Base-by-base conservation (phyloP, 2,113 vertebrate genomes). In the Sitta europaea region DNA sequence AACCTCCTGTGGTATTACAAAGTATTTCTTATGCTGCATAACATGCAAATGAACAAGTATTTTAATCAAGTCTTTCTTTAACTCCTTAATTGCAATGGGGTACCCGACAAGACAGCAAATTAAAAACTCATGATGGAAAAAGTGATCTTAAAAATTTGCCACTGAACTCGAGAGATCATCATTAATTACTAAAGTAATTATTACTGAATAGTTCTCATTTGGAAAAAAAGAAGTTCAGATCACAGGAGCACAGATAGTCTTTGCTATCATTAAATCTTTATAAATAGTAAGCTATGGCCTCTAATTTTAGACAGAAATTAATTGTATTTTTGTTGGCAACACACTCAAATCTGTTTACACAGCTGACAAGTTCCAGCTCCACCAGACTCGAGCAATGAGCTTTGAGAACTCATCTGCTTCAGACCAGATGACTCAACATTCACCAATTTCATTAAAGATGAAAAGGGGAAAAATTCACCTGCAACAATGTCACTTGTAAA, bases 291-390 rank as follows among this genome's bases (percentile, higher is more conserved):
- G 96, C 96, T 94, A 80, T 70, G 96, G 96, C 87, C 96, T 95
- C 97, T 86, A 96, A 97, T 98, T 97, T 98, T 98, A 96, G 96
- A 97, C 95, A 98, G 97, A 98, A 98, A 98, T 98, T 98, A 98
- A 98, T 98, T 98, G 97, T 98, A 98, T 97, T 98, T 98, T 98
- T 96, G 97, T 97, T 98, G 98, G 97, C 98, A 98, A 98, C 97
- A 97, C 97, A 96, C 96, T 97, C 96, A 91, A 90, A 96, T 97
- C 92, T 98, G 98, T 98, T 98, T 98, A 98, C 98, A 98, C 98
- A 98, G 98, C 98, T 98, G 98, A 98, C 92, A 94, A 97, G 97
- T 90, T 97, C 97, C 97, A 98, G 98, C 97, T 97, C 95, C 96
- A 97, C 92, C 94, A 97, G 97, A 96, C 95, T 97, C 38, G 24